These are phyloP conservation scores for Aphyosemion australe DNA, from an alignment of 2,113 vertebrate species.

Conservation along the genomic window DNA sequence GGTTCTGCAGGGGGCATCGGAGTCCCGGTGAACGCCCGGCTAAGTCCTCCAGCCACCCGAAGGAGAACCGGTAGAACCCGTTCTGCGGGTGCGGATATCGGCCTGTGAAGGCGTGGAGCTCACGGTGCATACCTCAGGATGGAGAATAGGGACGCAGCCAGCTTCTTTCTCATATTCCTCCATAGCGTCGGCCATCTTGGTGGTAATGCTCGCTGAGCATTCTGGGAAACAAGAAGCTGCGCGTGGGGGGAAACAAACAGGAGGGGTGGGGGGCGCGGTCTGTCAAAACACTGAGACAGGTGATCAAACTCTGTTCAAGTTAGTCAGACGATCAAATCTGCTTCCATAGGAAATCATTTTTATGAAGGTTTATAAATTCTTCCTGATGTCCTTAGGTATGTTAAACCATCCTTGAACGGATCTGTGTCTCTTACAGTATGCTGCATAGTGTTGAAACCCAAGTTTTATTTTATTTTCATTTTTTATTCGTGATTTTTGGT, in stretches of 20 bases:
- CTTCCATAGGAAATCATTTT: no score
- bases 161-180: constrained; percentile 94
- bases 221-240: constrained; percentile 79
- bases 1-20: constrained; percentile 58
- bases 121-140: constrained; percentile 86
- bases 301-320: no score
- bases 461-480: no score
- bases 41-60: background rate
- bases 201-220: constrained; percentile 87
- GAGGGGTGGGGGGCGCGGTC: background rate
- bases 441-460: no score
- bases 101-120: background rate
- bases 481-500: no score
- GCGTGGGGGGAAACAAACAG: constrained; percentile 26
- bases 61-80: accelerated
- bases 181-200: constrained; percentile 96
- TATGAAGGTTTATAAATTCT: no score
- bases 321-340: no score
- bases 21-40: constrained; percentile 16
- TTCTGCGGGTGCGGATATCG: background rate
- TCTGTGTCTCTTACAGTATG: no score
- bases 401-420: no score
- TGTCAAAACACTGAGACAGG: no score
- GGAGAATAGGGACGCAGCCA: constrained; percentile 94
- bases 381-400: no score